These are phyloP conservation scores for Microplitis demolitor DNA, from an alignment of 1,140 invertebrate species.

Conservation along the genomic window DNA sequence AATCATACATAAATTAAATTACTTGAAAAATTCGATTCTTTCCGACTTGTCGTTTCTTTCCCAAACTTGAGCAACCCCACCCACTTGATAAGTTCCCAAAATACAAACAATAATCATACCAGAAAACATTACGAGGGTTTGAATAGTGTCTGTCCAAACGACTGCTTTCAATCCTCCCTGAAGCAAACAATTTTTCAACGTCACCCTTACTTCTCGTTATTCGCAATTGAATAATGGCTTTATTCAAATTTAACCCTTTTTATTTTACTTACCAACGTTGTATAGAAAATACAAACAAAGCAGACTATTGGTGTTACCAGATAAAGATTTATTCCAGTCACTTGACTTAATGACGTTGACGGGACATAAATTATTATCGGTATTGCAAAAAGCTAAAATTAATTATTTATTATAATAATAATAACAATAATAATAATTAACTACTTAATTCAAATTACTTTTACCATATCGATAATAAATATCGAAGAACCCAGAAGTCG, in stretches of 20 bases:
- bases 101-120: conserved; percentile 72
- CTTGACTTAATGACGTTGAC: conserved; percentile 86
- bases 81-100: conserved; percentile 69
- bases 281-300: conserved; percentile 82
- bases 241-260: conserved; percentile 7
- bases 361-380: conserved; percentile 91
- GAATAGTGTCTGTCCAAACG: conserved; percentile 86
- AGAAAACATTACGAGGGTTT: conserved; percentile 77
- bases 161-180: conserved; percentile 87
- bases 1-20: conserved; percentile 29
- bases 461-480: conserved; percentile 67
- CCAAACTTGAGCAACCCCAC: conserved; percentile 71
- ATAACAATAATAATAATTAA: not conserved
- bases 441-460: not conserved
- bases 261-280: conserved; percentile 70
- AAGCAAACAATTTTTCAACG: conserved; percentile 27
- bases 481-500: conserved; percentile 70
- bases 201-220: too few species aligned
- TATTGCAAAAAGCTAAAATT: conserved; percentile 74
- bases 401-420: not conserved
- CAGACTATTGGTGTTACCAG: conserved; percentile 73
- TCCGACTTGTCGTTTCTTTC: conserved; percentile 61
- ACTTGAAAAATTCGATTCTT: conserved; percentile 70
- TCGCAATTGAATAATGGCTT: not conserved
- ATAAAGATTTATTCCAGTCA: conserved; percentile 75